A percentile compares a stretch with the other conserved stretches of the same genome.
Evolutionary conservation across 2,113 vertebrate species (phyloP).

Genomic region (Mionectes macconnelli): DNA sequence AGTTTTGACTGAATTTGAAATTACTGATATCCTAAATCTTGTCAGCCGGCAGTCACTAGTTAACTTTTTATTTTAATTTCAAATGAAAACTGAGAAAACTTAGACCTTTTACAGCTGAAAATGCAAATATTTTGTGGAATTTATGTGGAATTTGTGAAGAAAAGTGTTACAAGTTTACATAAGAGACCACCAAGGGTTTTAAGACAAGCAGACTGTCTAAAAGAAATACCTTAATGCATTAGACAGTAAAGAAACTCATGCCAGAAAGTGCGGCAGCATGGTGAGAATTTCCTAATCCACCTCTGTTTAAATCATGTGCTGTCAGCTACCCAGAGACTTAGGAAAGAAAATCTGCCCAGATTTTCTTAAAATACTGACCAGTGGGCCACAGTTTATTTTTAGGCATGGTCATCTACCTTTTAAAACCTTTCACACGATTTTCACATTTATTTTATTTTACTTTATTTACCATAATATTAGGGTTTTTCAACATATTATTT

Average conservation of each 20-base stretch:
- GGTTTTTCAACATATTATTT: not conserved
- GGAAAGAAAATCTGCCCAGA: not conserved
- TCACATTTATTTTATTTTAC: not conserved
- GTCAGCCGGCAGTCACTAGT: too few relatives aligned
- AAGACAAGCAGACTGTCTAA: not conserved
- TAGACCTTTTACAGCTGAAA: not conserved
- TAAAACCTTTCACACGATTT: not conserved
- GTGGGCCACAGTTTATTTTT: not conserved
- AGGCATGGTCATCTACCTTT: not conserved
- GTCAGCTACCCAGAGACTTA: not conserved
- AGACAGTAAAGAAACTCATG: not conserved
- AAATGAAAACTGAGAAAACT: not conserved
- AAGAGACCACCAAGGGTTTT: not conserved
- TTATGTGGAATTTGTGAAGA: not conserved
- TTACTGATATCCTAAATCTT: not conserved
- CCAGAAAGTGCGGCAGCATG: not conserved
- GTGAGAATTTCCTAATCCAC: not conserved
- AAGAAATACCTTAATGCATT: not conserved
- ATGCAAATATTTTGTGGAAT: not conserved
- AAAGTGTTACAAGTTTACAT: not conserved
- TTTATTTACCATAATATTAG: not conserved
- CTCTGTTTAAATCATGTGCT: not conserved
- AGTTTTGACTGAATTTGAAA: not conserved
- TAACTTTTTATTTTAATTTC: not conserved
- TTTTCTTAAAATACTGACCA: not conserved